Base-by-base conservation (phyloP, 1,140 invertebrate species). In the Oreohelix idahoensis region DNA sequence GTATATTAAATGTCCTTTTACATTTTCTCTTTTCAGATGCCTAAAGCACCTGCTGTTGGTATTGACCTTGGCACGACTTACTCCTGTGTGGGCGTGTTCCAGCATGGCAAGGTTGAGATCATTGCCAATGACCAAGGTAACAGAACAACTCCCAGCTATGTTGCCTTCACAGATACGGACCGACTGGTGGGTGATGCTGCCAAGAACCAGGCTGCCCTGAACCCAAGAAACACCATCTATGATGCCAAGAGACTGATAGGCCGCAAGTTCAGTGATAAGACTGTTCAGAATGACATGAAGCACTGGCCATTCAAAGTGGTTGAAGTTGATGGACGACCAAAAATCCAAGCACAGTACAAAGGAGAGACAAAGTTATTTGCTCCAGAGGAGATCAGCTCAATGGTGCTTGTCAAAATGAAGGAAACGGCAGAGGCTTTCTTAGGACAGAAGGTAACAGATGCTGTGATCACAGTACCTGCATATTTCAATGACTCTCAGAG, bases 371-470 rank as follows among this genome's bases (percentile, higher is more conserved):
- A 97, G 92, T 95, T 95, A 85, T 97, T 97, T 94, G 96, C 95
- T 94, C 96, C 97, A 53, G 97, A 97, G 93, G 96, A 97, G 94
- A 95, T 98, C 83, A 88, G 87, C 88, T 96, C 96, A 13, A 96
- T 98, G 97, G 96, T 98, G 13, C 90, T 97, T 84, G 94, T 93
- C 26, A 97, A 90, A 89, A 96, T 98, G 97, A 97, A 94, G 95
- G 97, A 94, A 94, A 98, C 96, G 83, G 97, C 97, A 79, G 97
- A 98, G 93, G 96, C 96, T 17, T 98, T 98, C 90, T 94, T 99
- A 32, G 88, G 88, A 51, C 71, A 86, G 76, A 85, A 83, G 77
- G 84, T 89, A 0, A 85, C 53, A 10, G 80, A 87, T 63, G 85
- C 86, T 0, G 86, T 89, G 32, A 84, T 89, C 20, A 89, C 87